Percentiles rank a stretch among this genome's conserved stretches.
phyloP scores from a whole-genome alignment of 1,140 invertebrate genomes.

The Diorhabda elongata region DNA sequence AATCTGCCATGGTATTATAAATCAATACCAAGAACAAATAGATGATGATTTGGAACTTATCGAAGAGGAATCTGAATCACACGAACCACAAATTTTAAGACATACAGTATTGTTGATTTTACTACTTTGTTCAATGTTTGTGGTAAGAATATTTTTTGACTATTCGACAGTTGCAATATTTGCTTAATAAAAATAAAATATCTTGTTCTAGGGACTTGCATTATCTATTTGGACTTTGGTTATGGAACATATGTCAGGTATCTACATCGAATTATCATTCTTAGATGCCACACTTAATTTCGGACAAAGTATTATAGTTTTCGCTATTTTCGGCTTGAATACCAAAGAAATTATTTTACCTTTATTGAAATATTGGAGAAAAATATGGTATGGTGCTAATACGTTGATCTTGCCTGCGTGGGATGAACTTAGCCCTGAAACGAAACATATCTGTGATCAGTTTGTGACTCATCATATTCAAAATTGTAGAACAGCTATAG shows the following conservation, averaged over 20 bases:
- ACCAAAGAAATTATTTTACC: conserved; percentile 68
- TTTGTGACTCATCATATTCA: conserved; percentile 81
- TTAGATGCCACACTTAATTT: conserved; percentile 84
- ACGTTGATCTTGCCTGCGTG: conserved; percentile 65
- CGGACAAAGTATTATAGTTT: conserved; percentile 80
- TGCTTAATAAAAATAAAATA: neutral
- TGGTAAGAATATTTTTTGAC: conserved; percentile 56
- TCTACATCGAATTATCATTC: conserved; percentile 88
- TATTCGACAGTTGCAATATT: neutral
- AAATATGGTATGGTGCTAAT: conserved; percentile 66
- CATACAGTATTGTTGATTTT: conserved; percentile 82
- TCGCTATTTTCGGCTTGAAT: conserved; percentile 82
- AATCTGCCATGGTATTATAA: conserved; percentile 51
- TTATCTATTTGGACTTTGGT: conserved; percentile 83
- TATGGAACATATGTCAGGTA: conserved; percentile 78
- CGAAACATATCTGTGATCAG: conserved; percentile 80
- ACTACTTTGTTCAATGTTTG: conserved; percentile 80
- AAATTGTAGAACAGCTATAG: conserved; percentile 75
- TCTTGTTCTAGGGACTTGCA: conserved; percentile 65
- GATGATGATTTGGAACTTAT: conserved; percentile 50
- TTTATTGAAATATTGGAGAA: conserved; percentile 56
- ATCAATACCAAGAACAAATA: conserved; percentile 53
- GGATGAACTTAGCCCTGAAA: conserved; percentile 71
- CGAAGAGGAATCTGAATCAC: conserved; percentile 53
- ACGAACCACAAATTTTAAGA: conserved; percentile 69